phyloP scores from a whole-genome alignment of 1,140 invertebrate species.

The Nasonia giraulti region DNA sequence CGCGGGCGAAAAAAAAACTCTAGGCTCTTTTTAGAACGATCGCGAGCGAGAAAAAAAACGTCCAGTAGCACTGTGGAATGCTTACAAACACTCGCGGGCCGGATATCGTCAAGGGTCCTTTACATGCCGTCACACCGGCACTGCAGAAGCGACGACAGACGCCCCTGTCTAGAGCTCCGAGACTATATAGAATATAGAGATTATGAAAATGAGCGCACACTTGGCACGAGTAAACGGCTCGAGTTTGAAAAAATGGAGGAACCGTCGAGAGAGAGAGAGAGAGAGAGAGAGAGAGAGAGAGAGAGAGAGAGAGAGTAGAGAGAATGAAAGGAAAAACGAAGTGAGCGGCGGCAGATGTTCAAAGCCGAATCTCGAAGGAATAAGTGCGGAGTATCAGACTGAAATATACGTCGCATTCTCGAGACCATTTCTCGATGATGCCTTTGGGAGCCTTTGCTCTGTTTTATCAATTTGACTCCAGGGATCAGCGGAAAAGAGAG shows the following conservation, averaged over 20 bases:
- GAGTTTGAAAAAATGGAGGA: conserved; percentile 1
- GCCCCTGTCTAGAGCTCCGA: not conserved
- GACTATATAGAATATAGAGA: not conserved
- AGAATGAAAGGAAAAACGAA: not conserved
- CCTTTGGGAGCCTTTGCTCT: conserved; percentile 47
- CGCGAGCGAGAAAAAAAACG: not conserved
- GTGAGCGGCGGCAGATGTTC: not conserved
- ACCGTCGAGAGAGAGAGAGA: not conserved
- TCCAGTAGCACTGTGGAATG: not conserved
- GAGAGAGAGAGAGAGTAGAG: not conserved
- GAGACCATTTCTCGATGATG: conserved; percentile 43
- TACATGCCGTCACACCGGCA: not conserved
- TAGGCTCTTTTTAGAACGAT: too few relatives aligned
- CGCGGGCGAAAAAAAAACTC: not conserved
- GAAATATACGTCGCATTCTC: conserved; percentile 49
- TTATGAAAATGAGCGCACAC: not conserved
- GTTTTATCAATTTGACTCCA: conserved; percentile 50
- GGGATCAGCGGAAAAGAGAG: conserved; percentile 22
- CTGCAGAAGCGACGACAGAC: not conserved
- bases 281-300: not conserved
- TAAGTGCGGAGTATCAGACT: conserved; percentile 17
- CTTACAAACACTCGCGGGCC: not conserved
- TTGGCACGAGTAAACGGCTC: not conserved
- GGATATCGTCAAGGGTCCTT: not conserved
- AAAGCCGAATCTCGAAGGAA: conserved; percentile 28